Conservation (phyloP, 2,888 invertebrate species). For the Diloba caeruleocephala region DNA sequence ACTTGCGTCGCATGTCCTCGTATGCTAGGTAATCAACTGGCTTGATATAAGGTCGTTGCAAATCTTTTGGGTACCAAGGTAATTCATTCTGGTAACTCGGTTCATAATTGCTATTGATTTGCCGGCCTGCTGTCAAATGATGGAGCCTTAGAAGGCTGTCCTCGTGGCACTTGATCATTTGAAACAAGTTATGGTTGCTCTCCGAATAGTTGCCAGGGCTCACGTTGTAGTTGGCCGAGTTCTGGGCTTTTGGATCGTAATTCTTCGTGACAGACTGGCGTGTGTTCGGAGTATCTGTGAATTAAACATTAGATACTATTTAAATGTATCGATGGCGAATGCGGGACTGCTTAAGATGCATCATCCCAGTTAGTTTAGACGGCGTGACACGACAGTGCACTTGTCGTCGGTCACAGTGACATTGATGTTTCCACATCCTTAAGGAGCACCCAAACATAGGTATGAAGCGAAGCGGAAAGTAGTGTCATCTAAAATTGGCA, state of each 20-base stretch:
- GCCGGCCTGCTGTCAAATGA: slow-evolving; percentile 82
- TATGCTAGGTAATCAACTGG: slow-evolving; percentile 80
- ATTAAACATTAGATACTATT: too few species aligned
- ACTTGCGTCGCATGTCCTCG: slow-evolving; percentile 80
- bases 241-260: slow-evolving; percentile 70
- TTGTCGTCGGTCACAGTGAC: too few species aligned
- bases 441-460: too few species aligned
- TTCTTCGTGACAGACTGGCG: slow-evolving; percentile 63
- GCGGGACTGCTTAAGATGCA: too few species aligned
- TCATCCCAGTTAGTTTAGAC: too few species aligned
- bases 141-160: slow-evolving; percentile 82
- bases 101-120: slow-evolving; percentile 74
- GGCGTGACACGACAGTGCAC: too few species aligned
- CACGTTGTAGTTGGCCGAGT: slow-evolving; percentile 65
- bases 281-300: slow-evolving; percentile 58
- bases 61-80: slow-evolving; percentile 82
- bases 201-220: slow-evolving; percentile 70
- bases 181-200: slow-evolving; percentile 79
- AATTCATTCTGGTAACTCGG: slow-evolving; percentile 77
- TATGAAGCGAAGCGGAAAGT: too few species aligned
- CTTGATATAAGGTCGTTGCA: slow-evolving; percentile 81
- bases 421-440: too few species aligned
- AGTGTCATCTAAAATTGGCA: too few species aligned
- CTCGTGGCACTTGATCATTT: slow-evolving; percentile 87
- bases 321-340: too few species aligned